A percentile compares a stretch with the other conserved stretches of the same genome.
Conservation (phyloP, 1,140 invertebrate genomes). For the Bombyx mandarina region DNA sequence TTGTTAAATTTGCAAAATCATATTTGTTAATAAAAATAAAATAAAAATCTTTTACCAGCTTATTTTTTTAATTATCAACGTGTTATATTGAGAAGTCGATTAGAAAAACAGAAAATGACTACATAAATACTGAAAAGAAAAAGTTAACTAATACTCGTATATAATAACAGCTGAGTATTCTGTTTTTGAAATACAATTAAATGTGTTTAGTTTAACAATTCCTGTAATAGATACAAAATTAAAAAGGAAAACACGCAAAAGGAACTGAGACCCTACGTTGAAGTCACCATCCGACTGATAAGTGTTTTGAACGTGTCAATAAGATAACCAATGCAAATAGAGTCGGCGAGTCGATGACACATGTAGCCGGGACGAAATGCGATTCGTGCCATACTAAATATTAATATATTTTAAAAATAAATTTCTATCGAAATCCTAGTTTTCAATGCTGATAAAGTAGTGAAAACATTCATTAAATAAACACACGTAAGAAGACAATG, state of each 20-base stretch:
- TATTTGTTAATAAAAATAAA: not conserved
- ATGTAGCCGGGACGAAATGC: constrained; percentile 30
- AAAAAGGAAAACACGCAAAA: too few relatives aligned
- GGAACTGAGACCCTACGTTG: too few relatives aligned
- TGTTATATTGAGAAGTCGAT: not conserved
- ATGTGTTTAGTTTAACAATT: too few relatives aligned
- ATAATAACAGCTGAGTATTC: too few relatives aligned
- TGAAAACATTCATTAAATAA: too few relatives aligned
- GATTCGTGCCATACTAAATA: not conserved
- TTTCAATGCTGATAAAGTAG: too few relatives aligned
- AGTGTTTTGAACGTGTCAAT: constrained; percentile 60
- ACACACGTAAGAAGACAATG: too few relatives aligned
- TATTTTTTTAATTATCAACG: not conserved
- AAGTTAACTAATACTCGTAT: too few relatives aligned
- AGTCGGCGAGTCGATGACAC: constrained; percentile 49
- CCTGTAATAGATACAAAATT: too few relatives aligned
- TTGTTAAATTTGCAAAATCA: too few relatives aligned
- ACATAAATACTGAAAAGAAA: not conserved
- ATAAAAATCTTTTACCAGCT: not conserved
- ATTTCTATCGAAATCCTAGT: too few relatives aligned
- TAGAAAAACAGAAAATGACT: not conserved
- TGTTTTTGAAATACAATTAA: not conserved
- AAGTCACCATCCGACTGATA: constrained; percentile 39
- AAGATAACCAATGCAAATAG: constrained; percentile 57
- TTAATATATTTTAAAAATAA: too few relatives aligned